Evolutionary conservation across 2,797 vertebrate species (phyloP).

Genomic region (Oryzias dopingdopingensis): DNA sequence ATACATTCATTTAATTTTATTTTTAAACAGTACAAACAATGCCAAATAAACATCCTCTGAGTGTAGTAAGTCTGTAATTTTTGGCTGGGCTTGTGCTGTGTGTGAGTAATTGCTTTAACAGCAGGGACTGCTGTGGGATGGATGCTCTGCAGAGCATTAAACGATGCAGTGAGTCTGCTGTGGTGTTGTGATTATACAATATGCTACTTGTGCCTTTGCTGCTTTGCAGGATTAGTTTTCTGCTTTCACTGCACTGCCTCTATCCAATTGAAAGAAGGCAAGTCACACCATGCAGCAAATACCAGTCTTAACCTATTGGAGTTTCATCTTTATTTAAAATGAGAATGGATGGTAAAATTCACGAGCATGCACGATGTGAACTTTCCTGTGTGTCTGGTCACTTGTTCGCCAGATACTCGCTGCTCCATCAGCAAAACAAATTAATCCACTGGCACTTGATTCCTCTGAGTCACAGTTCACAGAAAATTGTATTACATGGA

Average conservation of each 20-base stretch:
- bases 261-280: conserved; percentile 50
- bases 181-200: conserved; percentile 57
- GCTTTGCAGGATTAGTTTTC: conserved; percentile 69
- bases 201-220: conserved; percentile 64
- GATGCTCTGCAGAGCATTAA: conserved; percentile 58
- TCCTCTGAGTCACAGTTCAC: conserved; percentile 40
- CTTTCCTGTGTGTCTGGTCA: conserved; percentile 21
- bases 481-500: conserved; percentile 20
- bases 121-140: conserved; percentile 38
- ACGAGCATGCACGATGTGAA: not conserved
- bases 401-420: conserved; percentile 41
- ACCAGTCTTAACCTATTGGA: conserved; percentile 6
- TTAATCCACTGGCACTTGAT: conserved; percentile 51
- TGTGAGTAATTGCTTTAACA: conserved; percentile 46
- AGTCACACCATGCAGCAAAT: conserved; percentile 32
- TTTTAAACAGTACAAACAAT: too few relatives aligned
- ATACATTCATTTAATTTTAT: too few relatives aligned
- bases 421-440: conserved; percentile 48
- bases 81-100: conserved; percentile 18
- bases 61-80: too few relatives aligned
- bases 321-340: conserved; percentile 34
- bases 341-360: not conserved
- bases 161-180: conserved; percentile 57
- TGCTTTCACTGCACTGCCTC: conserved; percentile 48
- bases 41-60: too few relatives aligned